These are phyloP conservation scores for Alexandromys fortis DNA, from an alignment of 2,113 vertebrate species.

Conservation along the genomic window DNA sequence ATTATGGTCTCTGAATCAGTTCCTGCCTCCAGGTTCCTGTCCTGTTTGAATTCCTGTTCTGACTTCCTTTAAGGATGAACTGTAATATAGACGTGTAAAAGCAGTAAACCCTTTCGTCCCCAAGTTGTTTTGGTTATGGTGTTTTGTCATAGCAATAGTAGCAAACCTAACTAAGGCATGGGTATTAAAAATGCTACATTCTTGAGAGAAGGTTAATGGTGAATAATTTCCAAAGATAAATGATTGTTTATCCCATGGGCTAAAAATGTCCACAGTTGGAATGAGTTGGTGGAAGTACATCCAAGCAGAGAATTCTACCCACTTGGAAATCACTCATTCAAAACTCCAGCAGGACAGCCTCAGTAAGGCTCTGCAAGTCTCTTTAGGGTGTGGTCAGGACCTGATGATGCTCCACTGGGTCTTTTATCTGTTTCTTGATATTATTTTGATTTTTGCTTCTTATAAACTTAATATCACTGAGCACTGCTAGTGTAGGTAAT, in stretches of 20 bases:
- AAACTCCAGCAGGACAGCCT: not conserved
- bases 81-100: not conserved
- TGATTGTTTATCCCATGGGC: not conserved
- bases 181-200: not conserved
- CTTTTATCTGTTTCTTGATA: not conserved
- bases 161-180: not conserved
- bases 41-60: not conserved
- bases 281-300: not conserved
- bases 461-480: not conserved
- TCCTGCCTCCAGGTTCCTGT: not conserved
- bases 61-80: not conserved
- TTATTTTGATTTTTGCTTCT: not conserved
- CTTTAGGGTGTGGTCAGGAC: not conserved
- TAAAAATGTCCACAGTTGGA: not conserved
- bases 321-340: not conserved
- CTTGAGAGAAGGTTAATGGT: too few relatives aligned
- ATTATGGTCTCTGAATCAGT: too few relatives aligned
- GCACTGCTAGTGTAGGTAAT: not conserved
- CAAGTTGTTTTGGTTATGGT: not conserved
- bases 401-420: not conserved
- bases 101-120: too few relatives aligned
- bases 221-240: too few relatives aligned
- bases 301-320: not conserved
- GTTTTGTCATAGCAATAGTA: not conserved
- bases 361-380: too few relatives aligned